These are phyloP conservation scores for Ancistrus triradiatus DNA, from an alignment of 2,113 vertebrate species.

Conservation along the genomic window DNA sequence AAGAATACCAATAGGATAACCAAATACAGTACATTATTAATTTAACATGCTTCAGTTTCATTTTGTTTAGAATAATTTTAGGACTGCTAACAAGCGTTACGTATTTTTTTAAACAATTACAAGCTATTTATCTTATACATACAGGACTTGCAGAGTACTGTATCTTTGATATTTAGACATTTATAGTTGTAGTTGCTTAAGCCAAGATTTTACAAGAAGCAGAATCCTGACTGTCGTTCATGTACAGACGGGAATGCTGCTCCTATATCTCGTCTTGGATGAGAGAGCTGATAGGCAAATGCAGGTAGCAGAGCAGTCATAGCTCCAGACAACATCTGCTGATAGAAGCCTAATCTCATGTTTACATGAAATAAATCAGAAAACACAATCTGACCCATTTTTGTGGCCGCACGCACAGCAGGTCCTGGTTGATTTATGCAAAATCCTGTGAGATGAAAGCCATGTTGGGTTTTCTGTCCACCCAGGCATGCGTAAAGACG, in stretches of 20 bases:
- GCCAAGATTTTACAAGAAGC: too few species aligned
- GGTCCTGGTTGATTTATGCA: slow-evolving; percentile 4
- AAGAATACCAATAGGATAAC: too few species aligned
- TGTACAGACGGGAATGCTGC: slow-evolving; percentile 3
- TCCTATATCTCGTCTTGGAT: slow-evolving; percentile 3
- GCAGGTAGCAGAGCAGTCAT: slow-evolving; percentile 7
- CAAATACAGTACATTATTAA: too few species aligned
- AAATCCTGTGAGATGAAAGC: neutral
- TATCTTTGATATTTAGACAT: too few species aligned
- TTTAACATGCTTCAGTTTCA: too few species aligned
- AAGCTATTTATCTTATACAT: too few species aligned
- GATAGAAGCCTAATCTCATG: slow-evolving; percentile 43
- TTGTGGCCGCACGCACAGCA: slow-evolving; percentile 44
- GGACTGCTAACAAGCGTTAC: too few species aligned
- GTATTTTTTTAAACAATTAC: too few species aligned
- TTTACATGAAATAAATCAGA: slow-evolving; percentile 42
- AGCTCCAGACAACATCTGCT: slow-evolving; percentile 20
- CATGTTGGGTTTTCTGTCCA: neutral
- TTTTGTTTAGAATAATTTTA: too few species aligned
- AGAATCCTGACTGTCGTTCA: neutral
- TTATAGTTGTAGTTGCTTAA: too few species aligned
- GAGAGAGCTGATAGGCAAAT: neutral
- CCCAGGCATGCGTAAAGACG: neutral
- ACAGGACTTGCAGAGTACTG: too few species aligned
- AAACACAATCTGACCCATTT: slow-evolving; percentile 55